Percentiles rank a stretch among this genome's conserved stretches.
Conservation (phyloP, 2,888 invertebrate species). For the Lepeophtheirus nordmannii region DNA sequence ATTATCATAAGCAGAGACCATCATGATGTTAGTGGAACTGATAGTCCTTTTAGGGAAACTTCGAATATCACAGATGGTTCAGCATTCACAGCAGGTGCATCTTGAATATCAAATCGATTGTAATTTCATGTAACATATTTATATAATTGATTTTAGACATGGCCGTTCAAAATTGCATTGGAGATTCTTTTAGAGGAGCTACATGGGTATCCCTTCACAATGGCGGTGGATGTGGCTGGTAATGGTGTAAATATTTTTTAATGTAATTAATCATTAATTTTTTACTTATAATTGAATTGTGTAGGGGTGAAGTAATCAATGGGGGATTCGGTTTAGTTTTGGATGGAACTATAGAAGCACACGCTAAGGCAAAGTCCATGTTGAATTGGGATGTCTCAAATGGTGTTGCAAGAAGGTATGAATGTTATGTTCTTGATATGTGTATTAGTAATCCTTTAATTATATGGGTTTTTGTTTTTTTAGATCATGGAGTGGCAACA, state of each 20-base stretch:
- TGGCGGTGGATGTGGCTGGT: conserved; percentile 44
- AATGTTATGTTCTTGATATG: not conserved
- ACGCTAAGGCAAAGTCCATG: conserved; percentile 37
- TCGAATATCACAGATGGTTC: conserved; percentile 47
- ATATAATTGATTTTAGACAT: conserved; percentile 35
- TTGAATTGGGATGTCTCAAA: conserved; percentile 47
- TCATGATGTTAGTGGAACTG: conserved; percentile 48
- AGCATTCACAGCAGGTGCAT: conserved; percentile 42
- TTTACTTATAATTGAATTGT: conserved; percentile 11
- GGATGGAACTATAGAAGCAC: conserved; percentile 41
- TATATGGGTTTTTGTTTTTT: conserved; percentile 24
- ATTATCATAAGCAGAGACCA: conserved; percentile 46
- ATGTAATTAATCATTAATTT: not conserved
- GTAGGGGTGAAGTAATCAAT: conserved; percentile 46
- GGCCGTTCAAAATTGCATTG: conserved; percentile 46
- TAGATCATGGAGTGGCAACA: conserved; percentile 45
- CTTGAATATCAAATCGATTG: not conserved
- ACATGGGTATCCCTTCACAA: conserved; percentile 47
- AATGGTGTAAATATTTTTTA: conserved; percentile 26
- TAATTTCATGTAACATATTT: not conserved
- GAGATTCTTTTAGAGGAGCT: conserved; percentile 44
- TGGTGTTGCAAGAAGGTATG: conserved; percentile 38
- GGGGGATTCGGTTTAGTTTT: conserved; percentile 47
- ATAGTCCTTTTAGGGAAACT: conserved; percentile 46
- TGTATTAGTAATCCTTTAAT: conserved; percentile 13